phyloP scores from a whole-genome alignment of 2,113 vertebrate genomes.

The Conger conger region DNA sequence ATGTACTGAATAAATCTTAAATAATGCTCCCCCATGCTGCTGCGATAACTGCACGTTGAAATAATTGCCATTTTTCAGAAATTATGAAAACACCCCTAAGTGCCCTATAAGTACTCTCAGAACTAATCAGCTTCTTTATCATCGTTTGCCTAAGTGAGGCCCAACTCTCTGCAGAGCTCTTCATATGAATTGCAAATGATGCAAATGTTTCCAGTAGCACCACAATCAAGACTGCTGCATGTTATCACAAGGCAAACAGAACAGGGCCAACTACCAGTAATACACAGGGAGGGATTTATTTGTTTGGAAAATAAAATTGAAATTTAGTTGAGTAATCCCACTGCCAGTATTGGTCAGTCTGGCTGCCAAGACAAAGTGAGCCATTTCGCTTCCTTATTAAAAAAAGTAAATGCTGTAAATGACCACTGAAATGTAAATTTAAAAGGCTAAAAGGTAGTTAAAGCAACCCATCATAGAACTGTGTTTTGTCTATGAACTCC shows the following conservation, averaged over 20 bases:
- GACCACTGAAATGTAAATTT: not conserved
- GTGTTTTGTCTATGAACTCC: not conserved
- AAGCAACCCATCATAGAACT: not conserved
- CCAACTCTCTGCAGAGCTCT: not conserved
- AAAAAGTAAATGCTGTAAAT: not conserved
- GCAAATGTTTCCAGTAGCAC: not conserved
- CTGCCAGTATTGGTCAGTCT: not conserved
- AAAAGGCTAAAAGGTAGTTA: not conserved
- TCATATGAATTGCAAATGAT: not conserved
- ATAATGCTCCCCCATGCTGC: no score
- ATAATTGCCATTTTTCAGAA: not conserved
- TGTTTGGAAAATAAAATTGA: not conserved
- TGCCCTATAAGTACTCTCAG: not conserved
- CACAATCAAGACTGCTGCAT: not conserved
- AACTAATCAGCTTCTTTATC: not conserved
- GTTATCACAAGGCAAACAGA: not conserved
- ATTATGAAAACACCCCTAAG: not conserved
- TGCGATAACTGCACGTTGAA: no score
- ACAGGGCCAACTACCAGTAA: not conserved
- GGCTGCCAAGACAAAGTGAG: not conserved
- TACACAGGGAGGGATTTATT: not conserved
- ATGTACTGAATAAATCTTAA: no score
- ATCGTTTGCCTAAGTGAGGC: not conserved
- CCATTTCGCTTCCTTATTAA: not conserved
- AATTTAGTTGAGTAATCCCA: not conserved